phyloP scores from a whole-genome alignment of 2,888 invertebrate species.

The Lasiommata megera region DNA sequence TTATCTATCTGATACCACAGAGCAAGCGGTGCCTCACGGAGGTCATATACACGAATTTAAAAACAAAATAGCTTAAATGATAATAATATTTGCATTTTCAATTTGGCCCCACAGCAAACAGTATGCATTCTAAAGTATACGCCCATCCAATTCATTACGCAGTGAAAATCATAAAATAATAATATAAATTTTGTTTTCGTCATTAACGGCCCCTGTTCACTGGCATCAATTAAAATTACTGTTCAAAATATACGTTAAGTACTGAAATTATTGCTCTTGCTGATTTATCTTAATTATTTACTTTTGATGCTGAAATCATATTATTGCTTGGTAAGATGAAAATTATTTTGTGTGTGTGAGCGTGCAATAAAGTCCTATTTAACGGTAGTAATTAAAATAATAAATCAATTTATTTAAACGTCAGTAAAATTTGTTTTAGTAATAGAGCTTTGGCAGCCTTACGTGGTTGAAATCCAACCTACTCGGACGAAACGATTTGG shows the following conservation, averaged over 20 bases:
- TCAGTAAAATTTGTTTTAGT: no score
- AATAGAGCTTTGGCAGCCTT: no score
- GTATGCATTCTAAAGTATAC: slow-evolving; percentile 2
- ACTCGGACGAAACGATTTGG: no score
- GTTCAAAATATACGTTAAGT: not conserved
- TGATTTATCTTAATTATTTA: not conserved
- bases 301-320: not conserved
- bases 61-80: not conserved
- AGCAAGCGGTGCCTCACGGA: no score
- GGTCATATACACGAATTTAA: no score
- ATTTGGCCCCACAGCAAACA: slow-evolving; percentile 1
- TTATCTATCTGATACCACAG: no score
- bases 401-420: no score
- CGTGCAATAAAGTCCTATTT: no score
- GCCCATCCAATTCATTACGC: slow-evolving; percentile 9
- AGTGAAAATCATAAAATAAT: slow-evolving; percentile 14
- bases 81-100: not conserved
- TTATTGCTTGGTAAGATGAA: not conserved
- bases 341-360: no score
- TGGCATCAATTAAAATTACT: slow-evolving; percentile 5
- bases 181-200: slow-evolving; percentile 14
- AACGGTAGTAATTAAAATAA: no score
- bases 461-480: no score
- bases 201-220: slow-evolving; percentile 12
- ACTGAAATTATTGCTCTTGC: not conserved